Percentiles rank a stretch among this genome's conserved stretches.
phyloP scores from a whole-genome alignment of 2,113 vertebrate genomes.

The Pica pica region DNA sequence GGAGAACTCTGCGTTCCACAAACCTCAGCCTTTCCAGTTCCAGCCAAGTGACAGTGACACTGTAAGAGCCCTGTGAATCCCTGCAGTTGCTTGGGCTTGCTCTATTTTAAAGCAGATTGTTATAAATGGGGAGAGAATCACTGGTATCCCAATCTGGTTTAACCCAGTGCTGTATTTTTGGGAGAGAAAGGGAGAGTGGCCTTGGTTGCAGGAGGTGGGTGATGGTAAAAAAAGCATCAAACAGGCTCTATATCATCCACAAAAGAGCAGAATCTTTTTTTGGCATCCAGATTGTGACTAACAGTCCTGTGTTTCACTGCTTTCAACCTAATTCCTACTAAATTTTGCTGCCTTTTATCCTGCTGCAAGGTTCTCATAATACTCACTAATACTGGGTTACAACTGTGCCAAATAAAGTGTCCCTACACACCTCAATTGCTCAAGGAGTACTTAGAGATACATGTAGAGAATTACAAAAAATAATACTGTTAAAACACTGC shows the following conservation, averaged over 20 bases:
- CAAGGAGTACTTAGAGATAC: too few relatives aligned
- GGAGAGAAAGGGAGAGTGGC: neutral
- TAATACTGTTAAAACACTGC: neutral
- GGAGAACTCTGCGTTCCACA: slow-evolving; percentile 92
- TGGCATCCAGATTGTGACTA: neutral
- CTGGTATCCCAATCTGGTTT: neutral
- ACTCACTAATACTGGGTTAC: neutral
- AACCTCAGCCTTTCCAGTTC: slow-evolving; percentile 93
- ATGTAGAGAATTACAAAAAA: neutral
- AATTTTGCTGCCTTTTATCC: neutral
- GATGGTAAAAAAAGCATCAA: neutral
- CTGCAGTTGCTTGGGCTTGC: neutral
- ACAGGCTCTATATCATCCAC: neutral
- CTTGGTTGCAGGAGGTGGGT: neutral
- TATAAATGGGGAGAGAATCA: neutral
- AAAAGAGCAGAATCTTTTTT: neutral
- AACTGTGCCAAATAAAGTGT: neutral
- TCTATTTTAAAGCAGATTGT: neutral
- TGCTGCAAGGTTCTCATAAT: neutral
- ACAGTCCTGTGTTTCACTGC: neutral
- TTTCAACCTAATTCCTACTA: neutral
- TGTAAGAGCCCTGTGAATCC: slow-evolving; percentile 71
- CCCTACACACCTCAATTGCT: neutral
- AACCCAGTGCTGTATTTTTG: neutral
- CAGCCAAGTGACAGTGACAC: slow-evolving; percentile 92